Evolutionary conservation across 2,113 vertebrate species (phyloP).

Genomic region (Sialia sialis): DNA sequence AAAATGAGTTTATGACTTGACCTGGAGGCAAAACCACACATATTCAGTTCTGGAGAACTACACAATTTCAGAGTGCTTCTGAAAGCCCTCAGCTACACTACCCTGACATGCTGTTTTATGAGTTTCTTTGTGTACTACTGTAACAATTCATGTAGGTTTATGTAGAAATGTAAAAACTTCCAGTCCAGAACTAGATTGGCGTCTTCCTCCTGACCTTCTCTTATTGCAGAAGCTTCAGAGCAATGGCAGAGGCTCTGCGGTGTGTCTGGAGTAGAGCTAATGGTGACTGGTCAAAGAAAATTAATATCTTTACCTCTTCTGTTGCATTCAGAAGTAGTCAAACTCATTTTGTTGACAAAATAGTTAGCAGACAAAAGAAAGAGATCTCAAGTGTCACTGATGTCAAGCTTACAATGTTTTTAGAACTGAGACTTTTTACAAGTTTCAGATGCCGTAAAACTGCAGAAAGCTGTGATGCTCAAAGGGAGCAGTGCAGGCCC

Average conservation of each 20-base stretch:
- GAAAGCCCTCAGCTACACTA: background rate
- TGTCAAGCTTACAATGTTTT: background rate
- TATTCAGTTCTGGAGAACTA: background rate
- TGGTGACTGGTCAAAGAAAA: background rate
- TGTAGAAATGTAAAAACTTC: background rate
- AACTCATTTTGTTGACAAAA: background rate
- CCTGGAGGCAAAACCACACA: background rate
- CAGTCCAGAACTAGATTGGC: background rate
- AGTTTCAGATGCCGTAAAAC: background rate
- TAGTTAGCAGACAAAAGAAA: background rate
- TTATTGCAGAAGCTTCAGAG: background rate
- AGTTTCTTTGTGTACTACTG: background rate
- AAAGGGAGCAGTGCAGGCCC: background rate
- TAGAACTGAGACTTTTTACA: background rate
- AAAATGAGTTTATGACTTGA: background rate
- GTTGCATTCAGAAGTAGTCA: background rate
- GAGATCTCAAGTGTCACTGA: fast-evolving
- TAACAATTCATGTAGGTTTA: background rate
- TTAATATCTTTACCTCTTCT: background rate
- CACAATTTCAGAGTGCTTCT: background rate
- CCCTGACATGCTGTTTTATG: background rate
- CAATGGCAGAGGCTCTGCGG: background rate
- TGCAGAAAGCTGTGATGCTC: background rate
- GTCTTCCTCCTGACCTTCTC: background rate
- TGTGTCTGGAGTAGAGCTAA: background rate